phyloP scores from a whole-genome alignment of 2,113 vertebrate species.

The Barbus barbus region DNA sequence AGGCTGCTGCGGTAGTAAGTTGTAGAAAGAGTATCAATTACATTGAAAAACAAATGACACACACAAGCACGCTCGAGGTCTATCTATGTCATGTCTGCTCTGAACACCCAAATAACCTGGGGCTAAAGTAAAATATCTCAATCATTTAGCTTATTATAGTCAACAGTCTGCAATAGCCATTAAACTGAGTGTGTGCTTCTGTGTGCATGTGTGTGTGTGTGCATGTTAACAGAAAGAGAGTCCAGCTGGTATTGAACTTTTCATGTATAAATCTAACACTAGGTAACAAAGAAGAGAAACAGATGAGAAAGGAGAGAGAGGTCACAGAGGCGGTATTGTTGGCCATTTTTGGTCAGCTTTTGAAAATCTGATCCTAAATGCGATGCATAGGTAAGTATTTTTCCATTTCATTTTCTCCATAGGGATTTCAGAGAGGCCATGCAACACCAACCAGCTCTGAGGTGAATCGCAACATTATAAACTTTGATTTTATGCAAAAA shows the following conservation, averaged over 20 bases:
- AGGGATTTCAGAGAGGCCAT: background rate
- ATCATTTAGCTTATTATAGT: conserved; percentile 51
- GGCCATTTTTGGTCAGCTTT: background rate
- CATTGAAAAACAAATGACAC: conserved; percentile 52
- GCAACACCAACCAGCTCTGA: too few species aligned
- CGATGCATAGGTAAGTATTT: background rate
- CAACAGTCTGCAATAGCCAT: conserved; percentile 48
- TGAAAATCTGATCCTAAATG: background rate
- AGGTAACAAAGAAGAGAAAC: background rate
- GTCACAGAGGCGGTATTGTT: background rate
- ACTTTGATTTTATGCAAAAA: background rate
- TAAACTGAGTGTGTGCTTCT: conserved; percentile 39
- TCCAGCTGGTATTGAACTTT: conserved; percentile 42
- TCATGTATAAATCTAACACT: conserved; percentile 11
- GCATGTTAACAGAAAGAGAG: conserved; percentile 13
- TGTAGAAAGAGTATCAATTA: conserved; percentile 46
- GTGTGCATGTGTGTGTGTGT: conserved; percentile 33
- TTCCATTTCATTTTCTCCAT: background rate
- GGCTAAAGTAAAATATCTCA: conserved; percentile 45
- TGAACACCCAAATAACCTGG: conserved; percentile 52
- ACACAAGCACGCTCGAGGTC: conserved; percentile 23
- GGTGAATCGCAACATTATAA: background rate
- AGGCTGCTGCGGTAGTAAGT: conserved; percentile 43
- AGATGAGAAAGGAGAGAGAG: background rate
- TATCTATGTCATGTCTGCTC: conserved; percentile 30